Percentiles rank a stretch among this genome's conserved stretches.
phyloP scores from a whole-genome alignment of 2,888 invertebrate genomes.

The Ametastegia equiseti region DNA sequence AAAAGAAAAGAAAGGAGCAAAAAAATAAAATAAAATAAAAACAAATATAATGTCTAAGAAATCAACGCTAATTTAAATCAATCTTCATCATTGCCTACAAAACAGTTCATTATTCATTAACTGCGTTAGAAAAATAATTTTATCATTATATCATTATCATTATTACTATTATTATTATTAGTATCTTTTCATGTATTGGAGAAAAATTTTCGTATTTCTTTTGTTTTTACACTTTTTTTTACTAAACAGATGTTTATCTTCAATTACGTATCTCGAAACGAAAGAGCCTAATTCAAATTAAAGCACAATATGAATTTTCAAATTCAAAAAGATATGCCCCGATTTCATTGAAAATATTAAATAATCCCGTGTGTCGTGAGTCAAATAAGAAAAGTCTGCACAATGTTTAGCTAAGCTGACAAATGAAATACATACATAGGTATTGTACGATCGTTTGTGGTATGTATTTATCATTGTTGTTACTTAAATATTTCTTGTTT shows the following conservation, averaged over 20 bases:
- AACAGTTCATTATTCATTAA: constrained; percentile 1
- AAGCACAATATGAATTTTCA: neutral
- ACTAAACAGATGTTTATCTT: neutral
- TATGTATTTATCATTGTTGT: too few species aligned
- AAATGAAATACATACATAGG: neutral
- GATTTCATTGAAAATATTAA: neutral
- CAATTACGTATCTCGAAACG: neutral
- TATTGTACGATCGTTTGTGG: neutral
- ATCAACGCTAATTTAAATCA: neutral
- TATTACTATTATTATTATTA: neutral
- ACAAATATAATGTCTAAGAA: neutral
- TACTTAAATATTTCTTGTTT: neutral
- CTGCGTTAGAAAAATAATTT: constrained; percentile 35
- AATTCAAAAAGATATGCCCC: neutral
- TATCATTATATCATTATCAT: neutral
- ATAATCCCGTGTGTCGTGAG: neutral
- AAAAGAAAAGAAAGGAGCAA: neutral
- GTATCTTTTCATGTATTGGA: neutral
- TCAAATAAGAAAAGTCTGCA: neutral
- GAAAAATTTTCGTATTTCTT: neutral
- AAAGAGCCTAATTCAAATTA: neutral
- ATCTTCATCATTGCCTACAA: neutral
- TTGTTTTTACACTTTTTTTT: too few species aligned
- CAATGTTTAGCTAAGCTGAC: too few species aligned
- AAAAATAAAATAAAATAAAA: neutral